A percentile compares a stretch with the other conserved stretches of the same genome.
Conservation (phyloP, 2,888 invertebrate species). For the Caenorhabditis sp. region DNA sequence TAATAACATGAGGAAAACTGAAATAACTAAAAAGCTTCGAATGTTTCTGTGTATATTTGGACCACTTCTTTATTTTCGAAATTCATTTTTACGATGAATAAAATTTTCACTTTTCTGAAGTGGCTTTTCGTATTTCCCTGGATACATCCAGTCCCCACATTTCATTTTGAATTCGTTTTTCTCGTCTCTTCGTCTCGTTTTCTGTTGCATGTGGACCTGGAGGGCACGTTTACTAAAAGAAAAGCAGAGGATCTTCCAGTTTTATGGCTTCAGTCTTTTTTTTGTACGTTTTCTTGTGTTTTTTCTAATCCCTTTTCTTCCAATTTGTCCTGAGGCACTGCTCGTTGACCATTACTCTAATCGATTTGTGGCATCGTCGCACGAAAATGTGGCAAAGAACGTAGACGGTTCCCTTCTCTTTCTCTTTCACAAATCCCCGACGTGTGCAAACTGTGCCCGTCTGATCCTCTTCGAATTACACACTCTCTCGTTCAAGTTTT, state of each 20-base stretch:
- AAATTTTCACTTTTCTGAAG: conserved; percentile 9
- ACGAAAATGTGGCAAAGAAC: conserved; percentile 50
- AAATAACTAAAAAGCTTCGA: conserved; percentile 21
- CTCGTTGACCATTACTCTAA: conserved; percentile 54
- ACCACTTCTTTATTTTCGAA: conserved; percentile 21
- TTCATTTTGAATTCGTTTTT: no score
- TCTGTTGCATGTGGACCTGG: conserved; percentile 30
- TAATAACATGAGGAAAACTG: conserved; percentile 8
- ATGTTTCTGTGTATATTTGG: conserved; percentile 40
- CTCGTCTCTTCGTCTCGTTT: conserved; percentile 15
- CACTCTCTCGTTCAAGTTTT: conserved; percentile 51
- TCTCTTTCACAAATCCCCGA: conserved; percentile 59
- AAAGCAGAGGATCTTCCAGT: conserved; percentile 10
- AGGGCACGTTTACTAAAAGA: conserved; percentile 22
- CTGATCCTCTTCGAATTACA: conserved; percentile 11
- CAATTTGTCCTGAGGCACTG: conserved; percentile 21
- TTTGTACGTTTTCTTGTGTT: conserved; percentile 1
- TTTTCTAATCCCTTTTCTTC: not conserved
- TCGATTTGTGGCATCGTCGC: conserved; percentile 37
- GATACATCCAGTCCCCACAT: conserved; percentile 34
- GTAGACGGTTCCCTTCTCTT: conserved; percentile 34
- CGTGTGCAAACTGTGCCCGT: conserved; percentile 56
- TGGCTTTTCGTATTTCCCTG: conserved; percentile 17
- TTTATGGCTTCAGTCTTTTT: conserved; percentile 43
- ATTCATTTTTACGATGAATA: conserved; percentile 51